Conservation (phyloP, 2,888 invertebrate species). For the Drosophila anomelani region DNA sequence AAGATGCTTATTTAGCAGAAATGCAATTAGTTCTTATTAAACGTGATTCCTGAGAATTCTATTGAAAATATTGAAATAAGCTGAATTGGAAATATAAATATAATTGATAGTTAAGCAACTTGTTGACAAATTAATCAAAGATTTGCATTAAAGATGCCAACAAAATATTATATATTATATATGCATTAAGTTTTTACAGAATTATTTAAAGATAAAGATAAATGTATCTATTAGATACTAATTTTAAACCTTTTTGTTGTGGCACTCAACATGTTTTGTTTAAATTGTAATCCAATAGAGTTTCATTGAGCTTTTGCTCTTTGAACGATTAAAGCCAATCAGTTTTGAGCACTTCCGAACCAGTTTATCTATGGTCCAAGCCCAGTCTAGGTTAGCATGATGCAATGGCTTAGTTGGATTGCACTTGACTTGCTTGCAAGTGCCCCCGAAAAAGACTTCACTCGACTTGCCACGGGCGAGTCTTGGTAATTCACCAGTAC, state of each 20-base stretch:
- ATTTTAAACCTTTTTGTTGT: neutral
- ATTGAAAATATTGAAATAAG: neutral
- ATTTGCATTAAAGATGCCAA: too few relatives aligned
- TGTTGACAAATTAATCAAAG: neutral
- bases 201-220: too few relatives aligned
- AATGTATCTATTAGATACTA: neutral
- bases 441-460: conserved; percentile 61
- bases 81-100: neutral
- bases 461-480: conserved; percentile 6
- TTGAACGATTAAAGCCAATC: conserved; percentile 27
- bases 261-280: neutral
- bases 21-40: neutral
- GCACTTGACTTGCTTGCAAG: conserved; percentile 68
- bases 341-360: conserved; percentile 5
- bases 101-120: neutral
- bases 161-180: too few relatives aligned
- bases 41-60: neutral
- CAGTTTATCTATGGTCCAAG: conserved; percentile 21
- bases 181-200: too few relatives aligned
- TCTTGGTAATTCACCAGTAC: conserved; percentile 29
- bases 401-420: conserved; percentile 66
- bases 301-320: conserved; percentile 3
- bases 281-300: conserved; percentile 16
- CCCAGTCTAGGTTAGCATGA: conserved; percentile 48
- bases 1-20: neutral